These are phyloP conservation scores for Bettongia penicillata DNA, from an alignment of 2,113 vertebrate species.

Conservation along the genomic window DNA sequence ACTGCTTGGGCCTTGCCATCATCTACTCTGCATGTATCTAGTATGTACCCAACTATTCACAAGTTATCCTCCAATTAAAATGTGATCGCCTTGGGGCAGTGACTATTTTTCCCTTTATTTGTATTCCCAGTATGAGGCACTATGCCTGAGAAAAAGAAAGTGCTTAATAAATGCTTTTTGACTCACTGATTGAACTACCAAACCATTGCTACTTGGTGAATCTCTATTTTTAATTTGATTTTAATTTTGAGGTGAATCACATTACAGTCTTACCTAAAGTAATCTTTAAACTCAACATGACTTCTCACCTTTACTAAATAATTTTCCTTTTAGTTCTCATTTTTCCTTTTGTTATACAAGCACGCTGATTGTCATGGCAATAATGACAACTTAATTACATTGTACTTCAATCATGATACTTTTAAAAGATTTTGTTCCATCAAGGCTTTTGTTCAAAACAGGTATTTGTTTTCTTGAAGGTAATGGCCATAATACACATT, in stretches of 20 bases:
- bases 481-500: not conserved
- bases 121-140: not conserved
- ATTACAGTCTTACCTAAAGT: not conserved
- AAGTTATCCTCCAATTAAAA: not conserved
- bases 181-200: not conserved
- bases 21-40: not conserved
- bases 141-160: not conserved
- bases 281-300: not conserved
- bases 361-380: not conserved
- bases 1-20: not conserved
- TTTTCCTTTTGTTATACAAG: constrained; percentile 19
- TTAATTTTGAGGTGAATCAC: not conserved
- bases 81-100: not conserved
- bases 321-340: constrained; percentile 24
- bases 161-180: not conserved
- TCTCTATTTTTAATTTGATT: constrained; percentile 25
- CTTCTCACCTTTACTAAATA: not conserved
- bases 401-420: constrained; percentile 34
- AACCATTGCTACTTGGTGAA: not conserved
- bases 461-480: constrained; percentile 3
- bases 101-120: not conserved
- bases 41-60: not conserved
- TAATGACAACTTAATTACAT: constrained; percentile 6
- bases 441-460: constrained; percentile 9
- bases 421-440: not conserved